These are phyloP conservation scores for Spinibarbus caldwelli DNA, from an alignment of 2,797 vertebrate species.

Conservation along the genomic window DNA sequence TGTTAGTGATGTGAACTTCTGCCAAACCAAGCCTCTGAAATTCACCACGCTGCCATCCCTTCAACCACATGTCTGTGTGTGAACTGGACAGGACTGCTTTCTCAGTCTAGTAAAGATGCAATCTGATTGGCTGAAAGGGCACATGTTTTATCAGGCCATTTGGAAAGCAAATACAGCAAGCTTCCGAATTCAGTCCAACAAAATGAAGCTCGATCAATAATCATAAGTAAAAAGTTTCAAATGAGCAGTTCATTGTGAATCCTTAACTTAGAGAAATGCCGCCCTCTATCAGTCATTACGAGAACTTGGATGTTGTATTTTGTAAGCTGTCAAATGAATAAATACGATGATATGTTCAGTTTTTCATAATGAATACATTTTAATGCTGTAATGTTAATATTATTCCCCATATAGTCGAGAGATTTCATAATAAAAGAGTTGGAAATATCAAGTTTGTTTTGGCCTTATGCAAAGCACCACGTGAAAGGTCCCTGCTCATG, in stretches of 20 bases:
- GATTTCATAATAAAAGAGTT: neutral
- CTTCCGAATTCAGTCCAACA: too few species aligned
- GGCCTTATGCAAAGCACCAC: slow-evolving; percentile 18
- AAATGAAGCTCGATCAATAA: neutral
- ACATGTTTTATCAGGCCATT: too few species aligned
- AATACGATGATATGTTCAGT: too few species aligned
- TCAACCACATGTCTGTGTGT: neutral
- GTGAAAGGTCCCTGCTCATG: neutral
- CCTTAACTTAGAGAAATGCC: neutral
- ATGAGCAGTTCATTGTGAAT: neutral
- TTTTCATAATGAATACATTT: neutral
- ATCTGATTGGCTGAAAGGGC: neutral
- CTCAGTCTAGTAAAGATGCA: neutral
- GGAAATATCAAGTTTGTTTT: neutral
- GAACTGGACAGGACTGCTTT: neutral
- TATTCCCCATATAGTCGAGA: neutral
- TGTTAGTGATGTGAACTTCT: too few species aligned
- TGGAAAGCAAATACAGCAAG: too few species aligned
- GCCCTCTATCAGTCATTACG: neutral
- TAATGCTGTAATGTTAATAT: neutral
- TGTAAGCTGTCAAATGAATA: neutral
- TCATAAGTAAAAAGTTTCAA: neutral
- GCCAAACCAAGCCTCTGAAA: neutral
- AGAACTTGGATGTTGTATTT: neutral
- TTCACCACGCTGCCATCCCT: neutral